A percentile compares a stretch with the other conserved stretches of the same genome.
These are phyloP conservation scores for Notolabrus celidotus DNA, from an alignment of 2,797 vertebrate species.

Conservation along the genomic window DNA sequence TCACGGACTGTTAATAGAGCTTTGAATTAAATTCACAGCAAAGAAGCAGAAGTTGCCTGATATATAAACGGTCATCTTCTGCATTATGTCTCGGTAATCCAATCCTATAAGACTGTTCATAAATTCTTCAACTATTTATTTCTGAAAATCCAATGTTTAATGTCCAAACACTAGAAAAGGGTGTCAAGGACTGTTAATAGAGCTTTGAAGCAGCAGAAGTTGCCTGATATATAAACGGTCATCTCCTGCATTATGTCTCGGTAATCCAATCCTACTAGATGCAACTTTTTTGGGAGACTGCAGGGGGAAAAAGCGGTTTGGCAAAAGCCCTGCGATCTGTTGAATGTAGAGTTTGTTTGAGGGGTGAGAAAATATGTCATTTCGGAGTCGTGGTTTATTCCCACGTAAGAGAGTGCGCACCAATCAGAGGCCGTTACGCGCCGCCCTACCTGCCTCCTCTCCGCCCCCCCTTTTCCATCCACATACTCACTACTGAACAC, in stretches of 20 bases:
- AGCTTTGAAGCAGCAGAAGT: conserved; percentile 26
- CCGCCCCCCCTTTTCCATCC: conserved; percentile 72
- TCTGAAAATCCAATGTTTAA: no score
- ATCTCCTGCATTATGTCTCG: conserved; percentile 74
- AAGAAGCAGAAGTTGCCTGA: conserved; percentile 22
- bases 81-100: conserved; percentile 77
- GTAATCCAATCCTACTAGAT: conserved; percentile 73
- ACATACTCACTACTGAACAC: conserved; percentile 75
- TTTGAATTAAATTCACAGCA: not conserved
- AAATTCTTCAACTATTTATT: no score
- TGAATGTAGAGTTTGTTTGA: conserved; percentile 86
- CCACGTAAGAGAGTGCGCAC: conserved; percentile 77
- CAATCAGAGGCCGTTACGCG: conserved; percentile 76
- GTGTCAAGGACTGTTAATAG: no score
- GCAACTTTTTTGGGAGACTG: conserved; percentile 77
- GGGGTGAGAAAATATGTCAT: conserved; percentile 84
- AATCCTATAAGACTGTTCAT: no score
- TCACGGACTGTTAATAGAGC: not conserved
- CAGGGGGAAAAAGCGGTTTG: conserved; percentile 77
- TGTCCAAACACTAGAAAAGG: no score
- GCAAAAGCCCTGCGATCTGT: conserved; percentile 74
- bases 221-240: conserved; percentile 37
- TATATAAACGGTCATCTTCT: conserved; percentile 51
- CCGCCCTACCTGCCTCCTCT: conserved; percentile 78
- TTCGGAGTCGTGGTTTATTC: conserved; percentile 82